A percentile compares a stretch with the other conserved stretches of the same genome.
phyloP scores from a whole-genome alignment of 2,797 vertebrate species.

The Okamejei kenojei region DNA sequence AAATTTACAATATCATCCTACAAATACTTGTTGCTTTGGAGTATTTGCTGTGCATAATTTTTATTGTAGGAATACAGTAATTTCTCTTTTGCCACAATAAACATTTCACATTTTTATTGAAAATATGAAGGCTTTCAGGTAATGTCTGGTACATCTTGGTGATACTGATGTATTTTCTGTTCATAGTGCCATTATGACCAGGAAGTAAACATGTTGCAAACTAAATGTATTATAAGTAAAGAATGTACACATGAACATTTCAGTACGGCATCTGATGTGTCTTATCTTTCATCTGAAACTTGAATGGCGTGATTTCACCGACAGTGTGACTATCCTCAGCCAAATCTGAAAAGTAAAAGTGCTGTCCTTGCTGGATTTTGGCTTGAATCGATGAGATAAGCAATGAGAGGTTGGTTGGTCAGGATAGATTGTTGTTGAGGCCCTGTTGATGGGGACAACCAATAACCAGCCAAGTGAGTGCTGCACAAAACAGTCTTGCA shows the following conservation, averaged over 20 bases:
- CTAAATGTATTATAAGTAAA: neutral
- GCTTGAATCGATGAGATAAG: neutral
- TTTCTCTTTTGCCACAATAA: neutral
- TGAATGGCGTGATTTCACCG: neutral
- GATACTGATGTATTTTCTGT: neutral
- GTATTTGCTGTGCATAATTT: neutral
- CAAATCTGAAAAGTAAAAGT: neutral
- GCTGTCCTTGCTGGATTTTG: neutral
- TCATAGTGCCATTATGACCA: neutral
- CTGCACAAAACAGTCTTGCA: no score
- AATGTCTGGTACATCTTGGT: neutral
- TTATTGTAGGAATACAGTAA: neutral
- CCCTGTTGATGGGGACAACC: no score
- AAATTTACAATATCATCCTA: neutral
- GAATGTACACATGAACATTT: neutral
- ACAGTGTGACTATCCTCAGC: neutral
- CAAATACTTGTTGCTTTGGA: neutral
- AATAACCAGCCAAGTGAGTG: no score
- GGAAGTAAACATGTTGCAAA: neutral
- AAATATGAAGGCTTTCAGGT: neutral
- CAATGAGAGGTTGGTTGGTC: neutral
- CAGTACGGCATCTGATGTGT: constrained; percentile 1
- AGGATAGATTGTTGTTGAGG: neutral
- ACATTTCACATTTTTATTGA: neutral
- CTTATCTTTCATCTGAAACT: neutral